Percentiles rank a stretch among this genome's conserved stretches.
Conservation (phyloP, 2,113 vertebrate species). For the Hyperoodon ampullatus region DNA sequence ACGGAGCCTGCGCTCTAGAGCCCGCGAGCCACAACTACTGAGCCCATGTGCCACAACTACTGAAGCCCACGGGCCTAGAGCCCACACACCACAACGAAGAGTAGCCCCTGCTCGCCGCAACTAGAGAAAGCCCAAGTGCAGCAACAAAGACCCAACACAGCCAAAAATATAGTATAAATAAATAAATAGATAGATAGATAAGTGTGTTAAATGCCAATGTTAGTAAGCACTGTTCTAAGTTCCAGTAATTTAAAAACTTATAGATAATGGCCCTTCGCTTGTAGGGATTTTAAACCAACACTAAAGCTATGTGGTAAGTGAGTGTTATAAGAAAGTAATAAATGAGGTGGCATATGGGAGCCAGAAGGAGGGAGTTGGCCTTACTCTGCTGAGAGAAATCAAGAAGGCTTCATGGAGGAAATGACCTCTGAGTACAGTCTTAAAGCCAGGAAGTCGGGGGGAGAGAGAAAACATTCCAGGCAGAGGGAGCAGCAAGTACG, state of each 20-base stretch:
- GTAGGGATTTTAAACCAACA: constrained; percentile 11
- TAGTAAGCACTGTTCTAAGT: not conserved
- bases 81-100: no score
- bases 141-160: no score
- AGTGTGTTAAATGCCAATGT: not conserved
- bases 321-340: not conserved
- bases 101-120: no score
- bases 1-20: no score
- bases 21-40: no score
- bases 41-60: no score
- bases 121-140: no score
- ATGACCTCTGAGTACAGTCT: not conserved
- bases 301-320: not conserved
- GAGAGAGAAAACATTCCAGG: not conserved
- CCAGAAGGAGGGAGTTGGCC: not conserved
- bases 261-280: not conserved
- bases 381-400: constrained; percentile 26
- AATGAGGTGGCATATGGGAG: not conserved
- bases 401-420: constrained; percentile 11
- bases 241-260: constrained; percentile 1
- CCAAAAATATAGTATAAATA: no score
- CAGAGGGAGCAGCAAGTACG: not conserved
- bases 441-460: not conserved
- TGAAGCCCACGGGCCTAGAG: no score
- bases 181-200: no score